Conservation (phyloP, 2,888 invertebrate genomes). For the Macrophya alboannulata region DNA sequence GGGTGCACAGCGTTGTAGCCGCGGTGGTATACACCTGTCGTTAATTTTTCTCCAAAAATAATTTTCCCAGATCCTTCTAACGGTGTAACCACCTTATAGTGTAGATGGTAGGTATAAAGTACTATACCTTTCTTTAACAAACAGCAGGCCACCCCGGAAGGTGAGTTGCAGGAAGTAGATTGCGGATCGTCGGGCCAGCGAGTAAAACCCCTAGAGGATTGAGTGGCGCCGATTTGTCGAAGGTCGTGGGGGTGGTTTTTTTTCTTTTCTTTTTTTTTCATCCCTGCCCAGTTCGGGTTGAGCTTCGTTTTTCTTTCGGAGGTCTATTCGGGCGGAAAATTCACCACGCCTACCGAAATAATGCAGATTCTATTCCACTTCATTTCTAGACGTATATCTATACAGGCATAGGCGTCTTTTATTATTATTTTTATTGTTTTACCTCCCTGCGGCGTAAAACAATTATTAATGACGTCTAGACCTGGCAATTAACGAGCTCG, state of each 20-base stretch:
- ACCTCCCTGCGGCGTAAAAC: neutral
- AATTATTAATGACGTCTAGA: constrained; percentile 49
- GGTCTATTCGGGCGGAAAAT: constrained; percentile 6
- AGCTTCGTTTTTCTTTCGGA: constrained; percentile 8
- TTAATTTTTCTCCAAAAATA: constrained; percentile 29
- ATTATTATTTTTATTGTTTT: neutral
- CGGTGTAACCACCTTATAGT: neutral
- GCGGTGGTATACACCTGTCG: neutral
- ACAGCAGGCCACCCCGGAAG: constrained; percentile 64
- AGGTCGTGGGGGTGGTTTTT: constrained; percentile 32
- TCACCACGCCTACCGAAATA: neutral
- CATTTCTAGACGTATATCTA: neutral
- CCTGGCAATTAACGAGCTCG: constrained; percentile 49
- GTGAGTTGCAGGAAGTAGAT: constrained; percentile 58
- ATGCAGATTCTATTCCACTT: constrained; percentile 24
- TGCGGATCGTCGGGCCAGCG: constrained; percentile 42
- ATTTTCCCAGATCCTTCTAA: constrained; percentile 3
- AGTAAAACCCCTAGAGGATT: constrained; percentile 47
- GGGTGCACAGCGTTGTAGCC: neutral
- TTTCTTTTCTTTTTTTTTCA: neutral
- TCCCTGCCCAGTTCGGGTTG: constrained; percentile 21
- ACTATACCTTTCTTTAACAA: constrained; percentile 69
- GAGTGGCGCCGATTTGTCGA: constrained; percentile 54
- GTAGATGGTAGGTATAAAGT: constrained; percentile 25
- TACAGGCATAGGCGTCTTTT: neutral